A percentile compares a stretch with the other conserved stretches of the same genome.
Conservation (phyloP, 2,797 vertebrate genomes). For the Lepidocolaptes lacrymiger region DNA sequence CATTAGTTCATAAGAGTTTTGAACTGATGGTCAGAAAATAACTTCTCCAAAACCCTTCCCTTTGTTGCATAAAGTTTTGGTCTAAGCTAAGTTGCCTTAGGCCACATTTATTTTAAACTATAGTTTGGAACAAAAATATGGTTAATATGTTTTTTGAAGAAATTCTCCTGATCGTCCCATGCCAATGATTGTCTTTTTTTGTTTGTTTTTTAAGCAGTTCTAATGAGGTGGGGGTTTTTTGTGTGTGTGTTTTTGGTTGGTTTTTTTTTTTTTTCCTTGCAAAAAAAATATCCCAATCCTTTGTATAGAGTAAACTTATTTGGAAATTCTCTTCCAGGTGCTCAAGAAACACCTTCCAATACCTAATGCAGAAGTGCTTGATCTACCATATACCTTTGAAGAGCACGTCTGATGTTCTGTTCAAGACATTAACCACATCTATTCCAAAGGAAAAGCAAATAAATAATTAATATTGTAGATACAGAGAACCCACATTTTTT, state of each 20-base stretch:
- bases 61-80: background rate
- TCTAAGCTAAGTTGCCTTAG: background rate
- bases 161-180: background rate
- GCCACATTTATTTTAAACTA: background rate
- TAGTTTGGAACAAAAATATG: background rate
- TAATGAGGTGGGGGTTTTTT: background rate
- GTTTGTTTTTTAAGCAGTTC: background rate
- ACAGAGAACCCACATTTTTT: background rate
- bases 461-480: background rate
- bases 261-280: fast-evolving
- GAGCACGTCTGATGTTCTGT: background rate
- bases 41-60: background rate
- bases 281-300: fast-evolving
- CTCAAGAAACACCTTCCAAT: background rate
- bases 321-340: background rate
- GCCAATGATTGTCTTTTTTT: background rate
- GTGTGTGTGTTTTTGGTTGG: background rate
- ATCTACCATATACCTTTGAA: background rate
- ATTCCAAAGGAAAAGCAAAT: background rate
- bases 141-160: background rate
- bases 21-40: background rate
- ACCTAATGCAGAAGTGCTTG: background rate
- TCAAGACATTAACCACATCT: background rate
- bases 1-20: background rate
- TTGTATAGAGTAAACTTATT: background rate